These are phyloP conservation scores for Eilema depressum DNA, from an alignment of 2,888 invertebrate genomes.

Conservation along the genomic window DNA sequence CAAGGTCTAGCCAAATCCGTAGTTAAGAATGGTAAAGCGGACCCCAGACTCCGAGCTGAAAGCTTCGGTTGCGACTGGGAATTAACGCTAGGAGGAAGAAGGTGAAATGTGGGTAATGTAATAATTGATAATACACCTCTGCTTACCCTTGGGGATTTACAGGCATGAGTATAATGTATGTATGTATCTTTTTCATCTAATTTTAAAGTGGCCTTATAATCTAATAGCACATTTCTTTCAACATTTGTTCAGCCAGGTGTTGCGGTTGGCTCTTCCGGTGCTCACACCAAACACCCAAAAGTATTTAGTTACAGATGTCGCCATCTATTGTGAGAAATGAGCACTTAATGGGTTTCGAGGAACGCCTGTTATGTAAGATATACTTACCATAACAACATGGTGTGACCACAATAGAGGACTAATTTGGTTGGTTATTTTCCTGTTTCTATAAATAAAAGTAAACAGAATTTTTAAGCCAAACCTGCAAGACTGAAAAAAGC, in stretches of 20 bases:
- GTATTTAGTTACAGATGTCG: conserved; percentile 37
- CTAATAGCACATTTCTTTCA: not conserved
- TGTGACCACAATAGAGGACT: not conserved
- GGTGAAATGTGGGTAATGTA: too few species aligned
- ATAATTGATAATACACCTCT: too few species aligned
- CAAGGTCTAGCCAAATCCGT: too few species aligned
- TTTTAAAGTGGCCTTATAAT: not conserved
- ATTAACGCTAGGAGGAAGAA: too few species aligned
- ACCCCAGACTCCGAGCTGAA: too few species aligned
- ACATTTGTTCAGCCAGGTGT: conserved; percentile 32
- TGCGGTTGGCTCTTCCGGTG: conserved; percentile 46
- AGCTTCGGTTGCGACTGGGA: too few species aligned
- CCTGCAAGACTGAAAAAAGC: too few species aligned
- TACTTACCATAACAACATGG: not conserved
- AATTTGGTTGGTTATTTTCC: not conserved
- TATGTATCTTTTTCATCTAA: not conserved
- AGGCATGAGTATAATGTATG: too few species aligned
- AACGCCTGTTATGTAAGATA: conserved; percentile 14
- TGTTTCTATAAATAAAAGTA: not conserved
- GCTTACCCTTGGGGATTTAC: too few species aligned
- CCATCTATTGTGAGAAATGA: conserved; percentile 32
- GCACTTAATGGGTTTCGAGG: conserved; percentile 36
- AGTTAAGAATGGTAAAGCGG: too few species aligned
- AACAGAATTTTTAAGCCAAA: not conserved
- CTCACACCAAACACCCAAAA: conserved; percentile 7